These are phyloP conservation scores for Aphelenchoides avenae DNA, from an alignment of 1,140 invertebrate genomes.

Conservation along the genomic window DNA sequence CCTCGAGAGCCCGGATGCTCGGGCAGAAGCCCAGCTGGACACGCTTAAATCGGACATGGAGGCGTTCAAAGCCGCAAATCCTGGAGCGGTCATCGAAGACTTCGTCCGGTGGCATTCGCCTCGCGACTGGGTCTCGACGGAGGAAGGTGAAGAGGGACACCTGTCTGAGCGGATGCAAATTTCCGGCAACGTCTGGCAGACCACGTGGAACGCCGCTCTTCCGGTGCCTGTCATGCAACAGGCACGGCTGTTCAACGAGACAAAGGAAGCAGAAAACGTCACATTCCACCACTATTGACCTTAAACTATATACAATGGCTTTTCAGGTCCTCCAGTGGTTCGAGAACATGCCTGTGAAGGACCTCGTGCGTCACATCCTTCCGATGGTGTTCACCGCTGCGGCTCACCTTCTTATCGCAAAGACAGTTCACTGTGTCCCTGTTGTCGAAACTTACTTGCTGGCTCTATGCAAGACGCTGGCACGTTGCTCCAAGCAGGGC, in stretches of 20 bases:
- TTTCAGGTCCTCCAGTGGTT: constrained; percentile 42
- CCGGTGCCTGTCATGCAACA: constrained; percentile 81
- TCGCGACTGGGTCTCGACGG: constrained; percentile 73
- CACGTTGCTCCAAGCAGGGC: too few relatives aligned
- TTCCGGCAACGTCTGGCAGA: constrained; percentile 79
- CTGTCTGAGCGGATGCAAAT: constrained; percentile 67
- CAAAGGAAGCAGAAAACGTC: constrained; percentile 83
- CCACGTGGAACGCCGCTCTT: constrained; percentile 76
- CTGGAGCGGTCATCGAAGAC: constrained; percentile 80
- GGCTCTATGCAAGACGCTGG: too few relatives aligned
- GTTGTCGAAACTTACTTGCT: too few relatives aligned
- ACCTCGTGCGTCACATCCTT: constrained; percentile 37
- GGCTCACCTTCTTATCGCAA: too few relatives aligned
- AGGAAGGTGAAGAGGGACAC: constrained; percentile 64
- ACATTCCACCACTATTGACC: constrained; percentile 1
- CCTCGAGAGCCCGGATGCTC: constrained; percentile 72
- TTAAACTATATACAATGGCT: not conserved
- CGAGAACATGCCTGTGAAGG: constrained; percentile 28
- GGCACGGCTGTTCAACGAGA: constrained; percentile 88
- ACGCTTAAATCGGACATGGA: constrained; percentile 94
- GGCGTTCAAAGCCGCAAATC: constrained; percentile 89
- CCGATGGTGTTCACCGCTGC: constrained; percentile 46
- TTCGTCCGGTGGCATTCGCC: constrained; percentile 98
- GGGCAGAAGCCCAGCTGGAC: constrained; percentile 88
- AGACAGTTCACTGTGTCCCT: too few relatives aligned